Base-by-base conservation (phyloP, 64 coral and sea anemone genomes). In the Anthopleura sola region DNA sequence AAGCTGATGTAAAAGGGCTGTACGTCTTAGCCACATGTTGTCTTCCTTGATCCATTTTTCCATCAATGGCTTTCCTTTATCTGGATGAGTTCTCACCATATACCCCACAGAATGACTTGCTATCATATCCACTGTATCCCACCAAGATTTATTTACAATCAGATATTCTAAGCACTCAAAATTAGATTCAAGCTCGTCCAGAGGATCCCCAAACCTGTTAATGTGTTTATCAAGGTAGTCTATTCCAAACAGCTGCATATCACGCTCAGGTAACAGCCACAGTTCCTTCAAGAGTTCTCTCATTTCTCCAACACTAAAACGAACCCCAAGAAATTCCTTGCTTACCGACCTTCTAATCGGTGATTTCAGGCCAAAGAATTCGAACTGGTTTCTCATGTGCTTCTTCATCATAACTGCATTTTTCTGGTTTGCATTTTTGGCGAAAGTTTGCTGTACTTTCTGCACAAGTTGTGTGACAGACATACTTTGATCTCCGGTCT, bases 21-120 rank as follows among this genome's bases (percentile, higher is more conserved):
- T 87, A 75, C 97, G 84, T 26, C 97, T 90, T 4, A 99, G 71
- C 97, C 97, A 99, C 97, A 99, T 92, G 75, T 99, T 99, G n/a
- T 99, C 93, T 76, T 94, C 77, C n/a, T 89, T 51, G 12, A 99
- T 90, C 97, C 97, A 99, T 55, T 90, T 68, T 78, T 99, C 84
- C 93, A 99, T 90, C 3, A 87, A 21, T 75, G 51, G 68, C 78
- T 90, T 95, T 18, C 97, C 90, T 49, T 77, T 21, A 19, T 28
- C 76, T 48, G 84, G 93, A 49, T 94, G 76, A 76, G 68, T 86
- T 58, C 55, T 85, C 49, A 99, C 97, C 24, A 99, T 26, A 36
- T 44, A 24, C 0, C 97, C 97, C 40, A 99, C 82, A 13, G 87
- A 83, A 23, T 99, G 86, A 24, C 37, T 81, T 0, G 97, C 93